phyloP scores from a whole-genome alignment of 1,140 invertebrate genomes.

The Littorina saxatilis region DNA sequence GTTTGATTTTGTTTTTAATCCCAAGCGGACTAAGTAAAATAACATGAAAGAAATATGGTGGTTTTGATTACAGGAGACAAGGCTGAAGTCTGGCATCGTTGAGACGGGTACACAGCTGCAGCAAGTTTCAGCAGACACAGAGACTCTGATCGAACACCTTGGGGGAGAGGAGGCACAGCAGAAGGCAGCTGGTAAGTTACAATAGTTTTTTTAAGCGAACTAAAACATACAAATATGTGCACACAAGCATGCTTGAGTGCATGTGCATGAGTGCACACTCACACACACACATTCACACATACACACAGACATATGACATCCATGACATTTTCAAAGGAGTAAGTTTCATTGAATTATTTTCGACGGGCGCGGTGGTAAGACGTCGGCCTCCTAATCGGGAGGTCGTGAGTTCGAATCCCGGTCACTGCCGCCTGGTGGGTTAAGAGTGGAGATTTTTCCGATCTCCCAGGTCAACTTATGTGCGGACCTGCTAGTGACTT shows the following conservation, averaged over 20 bases:
- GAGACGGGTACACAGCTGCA: constrained; percentile 37
- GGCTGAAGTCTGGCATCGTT: constrained; percentile 26
- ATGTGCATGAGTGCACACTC: neutral
- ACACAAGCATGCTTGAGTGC: neutral
- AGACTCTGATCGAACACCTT: constrained; percentile 32
- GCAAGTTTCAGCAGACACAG: constrained; percentile 26
- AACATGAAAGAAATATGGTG: too few species aligned
- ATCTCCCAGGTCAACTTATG: too few species aligned
- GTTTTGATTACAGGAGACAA: constrained; percentile 18
- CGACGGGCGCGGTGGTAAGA: too few species aligned
- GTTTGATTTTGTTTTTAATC: too few species aligned
- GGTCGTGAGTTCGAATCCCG: too few species aligned
- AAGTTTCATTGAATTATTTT: too few species aligned
- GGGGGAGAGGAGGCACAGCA: neutral
- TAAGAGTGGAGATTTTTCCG: too few species aligned
- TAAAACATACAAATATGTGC: neutral
- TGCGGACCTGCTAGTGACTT: too few species aligned
- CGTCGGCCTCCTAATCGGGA: too few species aligned
- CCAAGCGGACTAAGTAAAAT: too few species aligned
- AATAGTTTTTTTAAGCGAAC: neutral
- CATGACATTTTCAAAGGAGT: too few species aligned
- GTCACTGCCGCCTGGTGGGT: too few species aligned
- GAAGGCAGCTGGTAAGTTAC: constrained; percentile 14
- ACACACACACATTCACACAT: neutral
- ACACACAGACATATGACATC: neutral